Conservation (phyloP, 1,140 invertebrate species). For the Campodea augens region DNA sequence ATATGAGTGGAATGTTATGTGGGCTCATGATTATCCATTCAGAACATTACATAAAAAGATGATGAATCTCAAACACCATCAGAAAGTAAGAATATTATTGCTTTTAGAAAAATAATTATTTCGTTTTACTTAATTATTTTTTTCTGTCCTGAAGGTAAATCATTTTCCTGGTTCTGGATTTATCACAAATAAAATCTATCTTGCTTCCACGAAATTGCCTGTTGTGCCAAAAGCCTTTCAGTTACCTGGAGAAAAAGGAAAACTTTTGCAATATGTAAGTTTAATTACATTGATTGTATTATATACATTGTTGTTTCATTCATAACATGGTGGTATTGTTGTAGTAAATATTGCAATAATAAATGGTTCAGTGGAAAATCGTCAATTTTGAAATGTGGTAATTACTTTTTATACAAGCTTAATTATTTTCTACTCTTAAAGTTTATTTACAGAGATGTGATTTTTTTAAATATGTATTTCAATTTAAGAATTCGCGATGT, state of each 20-base stretch:
- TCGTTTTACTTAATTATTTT: conserved; percentile 3
- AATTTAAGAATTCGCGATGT: too few species aligned
- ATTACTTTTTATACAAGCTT: too few species aligned
- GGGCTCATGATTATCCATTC: conserved; percentile 89
- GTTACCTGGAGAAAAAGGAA: conserved; percentile 52
- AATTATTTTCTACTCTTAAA: background rate
- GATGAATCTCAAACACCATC: conserved; percentile 42
- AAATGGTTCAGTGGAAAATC: too few species aligned
- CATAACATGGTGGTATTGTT: background rate
- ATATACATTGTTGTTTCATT: background rate
- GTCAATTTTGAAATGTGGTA: too few species aligned
- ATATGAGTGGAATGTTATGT: conserved; percentile 65
- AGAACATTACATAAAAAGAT: conserved; percentile 34
- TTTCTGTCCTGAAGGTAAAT: conserved; percentile 41
- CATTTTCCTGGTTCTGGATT: conserved; percentile 89
- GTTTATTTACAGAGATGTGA: background rate
- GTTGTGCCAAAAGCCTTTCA: conserved; percentile 75
- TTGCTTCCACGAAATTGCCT: conserved; percentile 53
- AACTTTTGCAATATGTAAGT: conserved; percentile 49
- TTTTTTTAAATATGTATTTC: too few species aligned
- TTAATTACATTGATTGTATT: conserved; percentile 2
- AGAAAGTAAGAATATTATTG: conserved; percentile 29
- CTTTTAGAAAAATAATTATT: background rate
- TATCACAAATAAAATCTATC: conserved; percentile 83
- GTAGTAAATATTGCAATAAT: background rate